Evolutionary conservation across 92 coral and sea anemone species (phyloP).

Genomic region (Bergia sp.): DNA sequence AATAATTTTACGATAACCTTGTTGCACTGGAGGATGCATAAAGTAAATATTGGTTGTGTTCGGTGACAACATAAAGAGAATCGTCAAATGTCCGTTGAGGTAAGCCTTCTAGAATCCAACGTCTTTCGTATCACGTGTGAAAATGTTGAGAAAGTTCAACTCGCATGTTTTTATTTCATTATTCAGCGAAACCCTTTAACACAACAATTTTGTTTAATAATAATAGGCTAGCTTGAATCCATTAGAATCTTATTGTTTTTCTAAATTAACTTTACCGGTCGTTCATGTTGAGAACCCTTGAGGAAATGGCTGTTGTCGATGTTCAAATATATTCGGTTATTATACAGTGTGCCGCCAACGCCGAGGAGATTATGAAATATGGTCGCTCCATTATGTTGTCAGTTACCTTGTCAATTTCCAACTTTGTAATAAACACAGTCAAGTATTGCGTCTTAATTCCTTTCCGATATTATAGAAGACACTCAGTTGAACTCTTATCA

Average conservation of each 20-base stretch:
- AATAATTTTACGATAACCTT: neutral
- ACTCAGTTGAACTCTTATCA: neutral
- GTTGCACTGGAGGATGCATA: conserved; percentile 27
- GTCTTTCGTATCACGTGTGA: conserved; percentile 36
- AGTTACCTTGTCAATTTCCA: conserved; percentile 18
- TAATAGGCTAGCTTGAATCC: neutral
- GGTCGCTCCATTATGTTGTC: conserved; percentile 4
- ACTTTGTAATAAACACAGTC: neutral
- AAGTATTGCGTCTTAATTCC: neutral
- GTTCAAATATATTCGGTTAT: neutral
- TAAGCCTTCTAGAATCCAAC: conserved; percentile 14
- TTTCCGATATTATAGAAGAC: neutral
- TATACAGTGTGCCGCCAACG: neutral
- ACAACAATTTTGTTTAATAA: conserved; percentile 6
- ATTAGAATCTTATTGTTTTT: conserved; percentile 6
- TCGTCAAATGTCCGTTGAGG: conserved; percentile 45
- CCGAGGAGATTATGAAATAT: conserved; percentile 16
- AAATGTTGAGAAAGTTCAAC: conserved; percentile 1
- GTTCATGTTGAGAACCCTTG: neutral
- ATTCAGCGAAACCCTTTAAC: conserved; percentile 10
- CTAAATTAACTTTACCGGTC: conserved; percentile 7
- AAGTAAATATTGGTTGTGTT: conserved; percentile 1
- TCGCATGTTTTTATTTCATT: conserved; percentile 1
- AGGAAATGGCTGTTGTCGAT: neutral
- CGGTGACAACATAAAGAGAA: conserved; percentile 1